Conservation (phyloP, 2,113 vertebrate genomes). For the Takifugu bimaculatus region DNA sequence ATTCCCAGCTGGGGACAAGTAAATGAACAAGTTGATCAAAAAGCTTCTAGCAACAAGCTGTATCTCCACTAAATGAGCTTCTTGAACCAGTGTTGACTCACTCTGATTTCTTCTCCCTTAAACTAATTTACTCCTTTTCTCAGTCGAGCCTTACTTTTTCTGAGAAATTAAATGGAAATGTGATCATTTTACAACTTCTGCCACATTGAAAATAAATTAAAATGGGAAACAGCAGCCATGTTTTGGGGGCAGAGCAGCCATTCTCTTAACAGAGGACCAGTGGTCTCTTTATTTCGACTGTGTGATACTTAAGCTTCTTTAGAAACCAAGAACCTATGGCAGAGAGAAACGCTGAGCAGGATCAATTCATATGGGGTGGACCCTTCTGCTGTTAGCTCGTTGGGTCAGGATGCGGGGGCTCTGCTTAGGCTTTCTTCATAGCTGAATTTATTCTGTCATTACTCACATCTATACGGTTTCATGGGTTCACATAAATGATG, state of each 20-base stretch:
- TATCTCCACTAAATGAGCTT: slow-evolving; percentile 18
- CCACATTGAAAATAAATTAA: too few species aligned
- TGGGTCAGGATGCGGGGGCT: too few species aligned
- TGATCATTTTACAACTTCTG: background rate
- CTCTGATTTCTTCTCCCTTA: slow-evolving; percentile 2
- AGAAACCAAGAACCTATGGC: too few species aligned
- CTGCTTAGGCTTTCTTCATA: too few species aligned
- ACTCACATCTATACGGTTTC: background rate
- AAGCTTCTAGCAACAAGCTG: slow-evolving; percentile 15
- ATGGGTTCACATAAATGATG: background rate
- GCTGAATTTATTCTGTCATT: background rate
- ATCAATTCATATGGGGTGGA: too few species aligned
- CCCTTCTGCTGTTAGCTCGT: too few species aligned
- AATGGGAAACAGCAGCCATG: too few species aligned
- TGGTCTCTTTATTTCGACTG: too few species aligned
- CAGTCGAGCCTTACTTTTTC: background rate
- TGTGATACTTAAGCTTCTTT: too few species aligned
- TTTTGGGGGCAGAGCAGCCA: too few species aligned
- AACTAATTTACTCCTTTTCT: slow-evolving; percentile 2
- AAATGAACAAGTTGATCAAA: slow-evolving; percentile 37
- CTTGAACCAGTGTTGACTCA: slow-evolving; percentile 7
- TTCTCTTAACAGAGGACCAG: too few species aligned
- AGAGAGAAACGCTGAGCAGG: too few species aligned
- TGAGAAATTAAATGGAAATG: slow-evolving; percentile 2
- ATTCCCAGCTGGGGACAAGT: background rate